Evolutionary conservation across 2,888 invertebrate species (phyloP), one percentile per base, ranked within the genome.

Genomic region (Tyria jacobaeae): DNA sequence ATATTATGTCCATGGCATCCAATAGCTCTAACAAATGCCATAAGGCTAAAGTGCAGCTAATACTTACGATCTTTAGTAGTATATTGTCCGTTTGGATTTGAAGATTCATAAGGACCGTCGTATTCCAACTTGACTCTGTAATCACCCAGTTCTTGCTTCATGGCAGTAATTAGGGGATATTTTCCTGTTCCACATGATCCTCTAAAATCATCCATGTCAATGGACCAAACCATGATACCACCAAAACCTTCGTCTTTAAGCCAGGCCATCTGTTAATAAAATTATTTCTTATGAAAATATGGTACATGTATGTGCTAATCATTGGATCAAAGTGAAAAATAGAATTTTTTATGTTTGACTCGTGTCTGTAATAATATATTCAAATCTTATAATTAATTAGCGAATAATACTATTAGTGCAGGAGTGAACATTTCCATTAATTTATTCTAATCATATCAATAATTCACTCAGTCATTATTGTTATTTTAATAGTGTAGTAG

Each of bases 181-280:
- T 97, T 98, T 49, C 97, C 98, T 58, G 96, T 96, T 12, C 98
- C 98, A 81, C 99, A 99, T 12, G 96, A 96, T 12, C 98, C 98
- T 70, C 96, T 94, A 94, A 99, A 99, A 89, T 99, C 99, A 82
- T 99, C 99, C 98, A 99, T 97, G 82, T 99, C 99, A 31, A 99
- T 95, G 0, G 98, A 98, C 99, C 99, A 99, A 55, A 99, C 97
- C 98, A 99, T 99, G 61, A 99, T 98, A 24, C 99, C 99, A 47
- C 98, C 99, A 72, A 98, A 98, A 31, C 98, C 98, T 95, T 98
- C 97, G 83, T 98, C 97, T 86, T 97, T 98, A 64, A 98, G 94
- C 98, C 98, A 99, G 63, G 97, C 96, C 96, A 97, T 98, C 98
- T 98, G 84, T 2, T 1, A 44, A 31, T 31, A 7, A 6, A 31